Evolutionary conservation across 2,797 vertebrate genomes (phyloP).

Genomic region (Bovichtus diacanthus): DNA sequence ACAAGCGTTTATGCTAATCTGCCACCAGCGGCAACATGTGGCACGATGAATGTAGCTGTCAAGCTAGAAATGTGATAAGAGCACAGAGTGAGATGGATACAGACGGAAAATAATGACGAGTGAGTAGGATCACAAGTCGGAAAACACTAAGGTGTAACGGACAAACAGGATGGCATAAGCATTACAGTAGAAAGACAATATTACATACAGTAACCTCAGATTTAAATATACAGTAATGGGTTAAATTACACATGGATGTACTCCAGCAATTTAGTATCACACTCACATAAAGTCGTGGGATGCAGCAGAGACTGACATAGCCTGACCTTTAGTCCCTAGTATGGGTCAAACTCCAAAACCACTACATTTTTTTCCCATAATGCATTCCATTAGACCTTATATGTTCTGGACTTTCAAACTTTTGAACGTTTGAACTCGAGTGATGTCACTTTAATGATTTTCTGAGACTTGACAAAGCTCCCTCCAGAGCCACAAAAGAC

Average conservation of each 20-base stretch:
- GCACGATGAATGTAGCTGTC: conserved; percentile 54
- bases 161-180: not conserved
- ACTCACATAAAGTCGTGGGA: not conserved
- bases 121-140: conserved; percentile 5
- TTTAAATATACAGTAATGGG: not conserved
- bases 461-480: not conserved
- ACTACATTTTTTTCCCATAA: not conserved
- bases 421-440: not conserved
- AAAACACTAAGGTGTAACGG: conserved; percentile 15
- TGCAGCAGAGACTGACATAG: not conserved
- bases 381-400: not conserved
- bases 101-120: conserved; percentile 25
- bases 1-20: conserved; percentile 55
- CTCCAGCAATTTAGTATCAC: not conserved
- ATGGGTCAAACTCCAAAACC: not conserved
- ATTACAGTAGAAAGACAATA: not conserved
- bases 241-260: not conserved
- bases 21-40: conserved; percentile 37
- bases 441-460: not conserved
- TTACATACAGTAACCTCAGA: not conserved
- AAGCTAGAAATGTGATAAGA: conserved; percentile 45
- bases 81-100: conserved; percentile 36
- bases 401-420: not conserved
- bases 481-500: not conserved
- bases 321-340: not conserved